phyloP scores from a whole-genome alignment of 2,113 vertebrate species.

The Tachuris rubrigastra region DNA sequence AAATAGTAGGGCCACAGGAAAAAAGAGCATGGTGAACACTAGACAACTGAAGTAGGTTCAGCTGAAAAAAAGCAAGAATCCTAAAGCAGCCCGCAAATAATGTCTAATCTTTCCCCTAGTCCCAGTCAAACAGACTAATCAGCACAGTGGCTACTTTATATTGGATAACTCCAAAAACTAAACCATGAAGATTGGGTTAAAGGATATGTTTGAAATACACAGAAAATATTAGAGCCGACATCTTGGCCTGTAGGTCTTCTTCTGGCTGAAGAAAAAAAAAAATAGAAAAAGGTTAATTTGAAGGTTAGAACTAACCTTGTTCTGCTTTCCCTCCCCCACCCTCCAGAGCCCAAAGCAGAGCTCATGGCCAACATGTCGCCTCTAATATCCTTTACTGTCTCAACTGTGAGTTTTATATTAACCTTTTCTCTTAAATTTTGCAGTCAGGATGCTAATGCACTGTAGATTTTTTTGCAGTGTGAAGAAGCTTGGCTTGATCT shows the following conservation, averaged over 20 bases:
- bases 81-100: neutral
- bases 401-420: neutral
- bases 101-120: neutral
- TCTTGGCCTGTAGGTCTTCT: conserved; percentile 53
- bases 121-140: neutral
- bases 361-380: conserved; percentile 48
- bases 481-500: neutral
- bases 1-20: neutral
- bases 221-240: conserved; percentile 36
- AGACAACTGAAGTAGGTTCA: neutral
- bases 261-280: conserved; percentile 51
- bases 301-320: conserved; percentile 69
- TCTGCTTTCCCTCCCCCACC: neutral
- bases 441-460: neutral
- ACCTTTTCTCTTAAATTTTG: conserved; percentile 21
- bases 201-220: conserved; percentile 27
- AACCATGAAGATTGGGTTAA: conserved; percentile 13
- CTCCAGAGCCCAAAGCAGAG: conserved; percentile 49
- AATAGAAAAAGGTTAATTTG: conserved; percentile 67
- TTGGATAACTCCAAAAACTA: conserved; percentile 6
- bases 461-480: neutral
- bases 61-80: neutral
- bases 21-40: neutral
- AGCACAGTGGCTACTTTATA: neutral
- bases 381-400: conserved; percentile 35